phyloP scores from a whole-genome alignment of 2,888 invertebrate genomes.

The Sipunculus nudus region DNA sequence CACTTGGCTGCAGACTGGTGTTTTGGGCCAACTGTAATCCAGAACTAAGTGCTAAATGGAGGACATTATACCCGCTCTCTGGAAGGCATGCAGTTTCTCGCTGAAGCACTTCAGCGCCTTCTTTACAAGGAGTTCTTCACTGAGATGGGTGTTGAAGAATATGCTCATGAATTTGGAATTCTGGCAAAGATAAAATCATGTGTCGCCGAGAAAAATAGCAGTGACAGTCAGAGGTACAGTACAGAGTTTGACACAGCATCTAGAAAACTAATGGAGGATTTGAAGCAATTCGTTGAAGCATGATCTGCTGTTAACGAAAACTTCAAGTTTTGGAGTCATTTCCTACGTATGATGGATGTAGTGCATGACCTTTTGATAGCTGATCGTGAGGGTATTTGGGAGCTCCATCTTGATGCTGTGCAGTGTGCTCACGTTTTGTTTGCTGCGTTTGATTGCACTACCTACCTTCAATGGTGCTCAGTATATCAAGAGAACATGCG shows the following conservation, averaged over 20 bases:
- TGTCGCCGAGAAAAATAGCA: not conserved
- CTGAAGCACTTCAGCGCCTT: conserved; percentile 2
- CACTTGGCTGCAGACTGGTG: conserved; percentile 6
- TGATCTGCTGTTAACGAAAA: not conserved
- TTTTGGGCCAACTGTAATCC: conserved; percentile 4
- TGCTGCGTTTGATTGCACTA: conserved; percentile 15
- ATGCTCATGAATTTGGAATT: not conserved
- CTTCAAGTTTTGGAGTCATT: conserved; percentile 15
- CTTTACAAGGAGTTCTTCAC: conserved; percentile 13
- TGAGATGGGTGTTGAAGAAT: not conserved
- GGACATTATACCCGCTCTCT: conserved; percentile 11
- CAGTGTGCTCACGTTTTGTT: conserved; percentile 7
- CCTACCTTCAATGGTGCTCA: conserved; percentile 11
- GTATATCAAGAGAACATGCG: conserved; percentile 9
- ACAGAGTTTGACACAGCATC: conserved; percentile 4
- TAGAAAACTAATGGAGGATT: not conserved
- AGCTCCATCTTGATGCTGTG: conserved; percentile 12
- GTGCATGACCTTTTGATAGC: conserved; percentile 9
- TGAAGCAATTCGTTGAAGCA: not conserved
- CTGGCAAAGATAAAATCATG: not conserved
- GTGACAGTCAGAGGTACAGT: conserved; percentile 1
- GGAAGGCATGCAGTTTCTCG: conserved; percentile 10
- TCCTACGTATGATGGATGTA: conserved; percentile 5
- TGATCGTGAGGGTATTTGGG: conserved; percentile 7
- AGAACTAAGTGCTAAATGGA: conserved; percentile 3